Conservation (phyloP, 2,113 vertebrate genomes). For the Larimichthys crocea region DNA sequence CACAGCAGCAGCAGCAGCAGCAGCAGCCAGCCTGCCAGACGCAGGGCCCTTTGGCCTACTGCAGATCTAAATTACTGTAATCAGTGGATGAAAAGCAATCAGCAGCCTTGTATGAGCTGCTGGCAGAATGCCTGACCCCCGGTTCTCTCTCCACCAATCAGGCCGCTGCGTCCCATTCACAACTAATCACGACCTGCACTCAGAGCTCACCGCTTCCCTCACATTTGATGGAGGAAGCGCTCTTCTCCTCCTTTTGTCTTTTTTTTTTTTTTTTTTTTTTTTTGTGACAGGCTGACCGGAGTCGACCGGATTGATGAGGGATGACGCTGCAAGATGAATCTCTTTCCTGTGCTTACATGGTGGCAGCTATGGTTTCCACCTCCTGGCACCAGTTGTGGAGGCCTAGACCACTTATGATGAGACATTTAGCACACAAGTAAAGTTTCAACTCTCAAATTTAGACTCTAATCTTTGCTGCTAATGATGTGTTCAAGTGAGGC, state of each 20-base stretch:
- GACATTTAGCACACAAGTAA: slow-evolving; percentile 18
- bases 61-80: slow-evolving; percentile 82
- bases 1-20: slow-evolving; percentile 46
- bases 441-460: slow-evolving; percentile 22
- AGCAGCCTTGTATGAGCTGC: slow-evolving; percentile 77
- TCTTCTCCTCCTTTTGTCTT: slow-evolving; percentile 59
- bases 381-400: slow-evolving; percentile 25
- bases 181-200: slow-evolving; percentile 67
- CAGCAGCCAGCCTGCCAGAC: slow-evolving; percentile 65
- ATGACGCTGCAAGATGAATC: slow-evolving; percentile 34
- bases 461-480: slow-evolving; percentile 19
- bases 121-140: slow-evolving; percentile 76
- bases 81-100: slow-evolving; percentile 85
- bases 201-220: slow-evolving; percentile 61
- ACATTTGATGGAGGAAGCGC: slow-evolving; percentile 69
- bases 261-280: slow-evolving; percentile 49
- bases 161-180: slow-evolving; percentile 64
- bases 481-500: slow-evolving; percentile 33
- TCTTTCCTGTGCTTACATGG: slow-evolving; percentile 49
- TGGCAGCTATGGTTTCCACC: slow-evolving; percentile 42
- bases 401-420: not conserved
- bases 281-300: slow-evolving; percentile 57
- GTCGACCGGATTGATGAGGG: slow-evolving; percentile 38
- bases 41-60: slow-evolving; percentile 63
- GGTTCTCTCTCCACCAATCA: slow-evolving; percentile 74